Base-by-base conservation (phyloP, 2,888 invertebrate genomes). In the Troilus luridus region DNA sequence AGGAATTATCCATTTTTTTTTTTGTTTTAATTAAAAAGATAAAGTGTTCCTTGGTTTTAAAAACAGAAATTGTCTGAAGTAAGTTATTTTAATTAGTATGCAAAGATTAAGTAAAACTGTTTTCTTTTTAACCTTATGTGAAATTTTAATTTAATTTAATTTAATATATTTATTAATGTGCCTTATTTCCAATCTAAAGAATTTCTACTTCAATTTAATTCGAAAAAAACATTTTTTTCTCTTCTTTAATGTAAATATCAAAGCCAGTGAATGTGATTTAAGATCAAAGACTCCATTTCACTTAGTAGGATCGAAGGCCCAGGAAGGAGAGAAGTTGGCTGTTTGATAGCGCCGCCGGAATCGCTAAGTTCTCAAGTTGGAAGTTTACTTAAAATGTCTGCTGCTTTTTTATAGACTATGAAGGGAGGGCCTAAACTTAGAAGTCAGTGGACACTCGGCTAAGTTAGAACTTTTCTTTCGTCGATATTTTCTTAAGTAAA, bases 381-480 rank as follows among this genome's bases (percentile, higher is more conserved):
- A 77, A 77, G 72, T 77, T 77, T 77, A 77, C 72, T 77, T 77
- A 77, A 77, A 77, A 77, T 77, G 41, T 77, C 41, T 41, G 72
- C 17, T 41, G 8, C 72, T 77, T 77, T 64, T 67, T 77, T 77
- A 77, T 77, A 77, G 72, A 41, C 5, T 17, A 77, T 17, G 8
- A 14, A 2, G 27, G 7, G 19, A 77, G 27, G 24, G 14, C 27
- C 41, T 41, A 41, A 41, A 41, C 41, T 41, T 72, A 8, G 27
- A 77, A 77, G 14, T 77, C 72, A 77, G 72, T 77, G 72, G 72
- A 77, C 72, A 41, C 17, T 19, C 72, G 2, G 17, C 1, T 41
- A 67, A 77, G 72, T 77, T 77, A 3, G 41, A 19, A 41, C 19
- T 11, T 77, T 2, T 41, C 19, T 41, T 41, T 77, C 10, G 41